Evolutionary conservation across 2,113 vertebrate genomes (phyloP), one percentile per base, ranked within the genome.

Genomic region (Labeo rohita): DNA sequence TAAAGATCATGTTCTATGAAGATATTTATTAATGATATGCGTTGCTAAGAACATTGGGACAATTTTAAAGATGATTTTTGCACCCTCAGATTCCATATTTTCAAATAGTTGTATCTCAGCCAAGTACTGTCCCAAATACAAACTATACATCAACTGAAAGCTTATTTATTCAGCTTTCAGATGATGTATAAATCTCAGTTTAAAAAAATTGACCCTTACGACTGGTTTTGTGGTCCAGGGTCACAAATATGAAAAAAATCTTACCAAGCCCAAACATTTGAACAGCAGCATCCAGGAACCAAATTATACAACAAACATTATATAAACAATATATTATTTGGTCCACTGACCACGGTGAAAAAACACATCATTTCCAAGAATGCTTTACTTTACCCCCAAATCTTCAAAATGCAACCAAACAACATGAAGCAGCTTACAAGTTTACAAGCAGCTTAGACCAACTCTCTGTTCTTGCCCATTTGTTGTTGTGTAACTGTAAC

Each of bases 381-480:
- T 49, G 45, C 21, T 49, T 77, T 49, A 54, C 23, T 54, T 54
- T 76, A 52, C 21, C 47, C 49, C 12, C 49, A 77, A 54, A 77
- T 77, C 74, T 77, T 77, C 15, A 1, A 54, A 54, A 77, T 77
- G 49, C 15, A 54, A 34, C 49, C 13, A 34, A 77, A 77, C 68
- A 72, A 18, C 45, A 77, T 5, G 13, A 50, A 77, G 43, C 43
- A 49, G 72, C 72, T 74, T 74, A 49, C 36, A 72, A 43, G 39
- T 45, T 70, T 74, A 23, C 72, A 74, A 49, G 45, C 72, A 49
- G 72, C 72, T 74, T 74, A 49, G 21, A 74, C 45, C 21, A 49
- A 74, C 72, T 74, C 23, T n/a, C 72, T 15, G 72, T 74, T 49
- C 45, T 74, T 74, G 72, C 45, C 45, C n/a, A 74, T 23, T 74